These are phyloP conservation scores for Ernsta delagoae DNA, from an alignment of 2,888 invertebrate species.

Conservation along the genomic window DNA sequence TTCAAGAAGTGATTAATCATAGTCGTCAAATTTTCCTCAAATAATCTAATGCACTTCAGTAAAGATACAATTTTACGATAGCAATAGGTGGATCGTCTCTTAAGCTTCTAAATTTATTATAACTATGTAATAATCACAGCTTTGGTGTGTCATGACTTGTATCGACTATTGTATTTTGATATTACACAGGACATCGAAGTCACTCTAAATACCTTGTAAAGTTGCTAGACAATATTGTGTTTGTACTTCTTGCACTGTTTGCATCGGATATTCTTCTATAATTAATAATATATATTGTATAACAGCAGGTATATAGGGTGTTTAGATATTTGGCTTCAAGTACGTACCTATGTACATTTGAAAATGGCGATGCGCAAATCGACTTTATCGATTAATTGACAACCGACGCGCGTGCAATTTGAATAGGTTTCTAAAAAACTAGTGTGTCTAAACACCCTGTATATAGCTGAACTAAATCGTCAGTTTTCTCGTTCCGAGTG, in stretches of 20 bases:
- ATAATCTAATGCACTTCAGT: neutral
- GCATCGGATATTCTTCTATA: constrained; percentile 55
- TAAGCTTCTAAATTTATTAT: neutral
- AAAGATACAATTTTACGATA: neutral
- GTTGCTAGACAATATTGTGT: constrained; percentile 81
- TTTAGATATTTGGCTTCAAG: neutral
- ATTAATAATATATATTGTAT: constrained; percentile 41
- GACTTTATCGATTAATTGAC: no score
- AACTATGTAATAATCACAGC: neutral
- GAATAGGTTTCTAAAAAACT: neutral
- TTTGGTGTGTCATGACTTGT: neutral
- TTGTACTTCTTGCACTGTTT: constrained; percentile 72
- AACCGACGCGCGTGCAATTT: no score
- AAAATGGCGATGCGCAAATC: no score
- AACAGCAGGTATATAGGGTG: constrained; percentile 8
- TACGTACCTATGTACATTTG: no score
- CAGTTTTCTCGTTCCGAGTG: constrained; percentile 36
- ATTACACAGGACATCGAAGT: constrained; percentile 1
- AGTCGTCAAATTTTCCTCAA: neutral
- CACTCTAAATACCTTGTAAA: constrained; percentile 59
- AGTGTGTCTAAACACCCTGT: constrained; percentile 4
- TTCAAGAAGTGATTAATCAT: neutral
- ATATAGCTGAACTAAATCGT: constrained; percentile 22
- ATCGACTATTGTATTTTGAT: constrained; percentile 6
- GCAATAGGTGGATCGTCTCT: neutral